These are phyloP conservation scores for Steinernema scapterisci DNA, from an alignment of 2,888 invertebrate species.

Conservation along the genomic window DNA sequence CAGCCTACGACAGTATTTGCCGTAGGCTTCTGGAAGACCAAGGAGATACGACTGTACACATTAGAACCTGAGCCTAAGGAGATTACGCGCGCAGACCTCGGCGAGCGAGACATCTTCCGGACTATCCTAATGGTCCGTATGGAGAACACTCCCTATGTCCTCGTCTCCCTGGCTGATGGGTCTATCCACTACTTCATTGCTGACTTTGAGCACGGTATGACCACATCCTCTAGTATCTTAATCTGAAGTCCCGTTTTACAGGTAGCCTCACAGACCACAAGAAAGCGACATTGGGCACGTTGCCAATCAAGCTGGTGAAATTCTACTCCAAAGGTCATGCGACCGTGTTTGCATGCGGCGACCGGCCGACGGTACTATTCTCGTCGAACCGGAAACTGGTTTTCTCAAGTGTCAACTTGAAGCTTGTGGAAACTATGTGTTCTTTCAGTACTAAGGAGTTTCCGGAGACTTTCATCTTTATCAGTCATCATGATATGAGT, in stretches of 20 bases:
- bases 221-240: background rate
- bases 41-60: conserved; percentile 38
- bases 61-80: background rate
- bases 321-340: conserved; percentile 73
- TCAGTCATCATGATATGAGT: conserved; percentile 85
- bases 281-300: conserved; percentile 87
- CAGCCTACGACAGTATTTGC: conserved; percentile 37
- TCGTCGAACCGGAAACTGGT: conserved; percentile 77
- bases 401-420: conserved; percentile 71
- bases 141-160: conserved; percentile 78
- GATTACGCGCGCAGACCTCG: conserved; percentile 11
- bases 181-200: conserved; percentile 93
- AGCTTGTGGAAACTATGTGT: conserved; percentile 89
- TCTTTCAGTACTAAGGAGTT: conserved; percentile 92
- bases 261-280: conserved; percentile 81
- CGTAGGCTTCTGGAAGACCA: conserved; percentile 44
- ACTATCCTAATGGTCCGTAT: conserved; percentile 92
- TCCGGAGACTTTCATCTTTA: conserved; percentile 79
- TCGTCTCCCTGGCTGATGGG: conserved; percentile 88
- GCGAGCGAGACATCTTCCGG: conserved; percentile 81
- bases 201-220: conserved; percentile 72
- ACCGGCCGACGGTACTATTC: conserved; percentile 96
- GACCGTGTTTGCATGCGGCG: conserved; percentile 98
- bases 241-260: conserved; percentile 22
- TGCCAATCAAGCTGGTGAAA: conserved; percentile 90